A percentile compares a stretch with the other conserved stretches of the same genome.
These are phyloP conservation scores for Chrysolina oricalcia DNA, from an alignment of 2,888 invertebrate species.

Conservation along the genomic window DNA sequence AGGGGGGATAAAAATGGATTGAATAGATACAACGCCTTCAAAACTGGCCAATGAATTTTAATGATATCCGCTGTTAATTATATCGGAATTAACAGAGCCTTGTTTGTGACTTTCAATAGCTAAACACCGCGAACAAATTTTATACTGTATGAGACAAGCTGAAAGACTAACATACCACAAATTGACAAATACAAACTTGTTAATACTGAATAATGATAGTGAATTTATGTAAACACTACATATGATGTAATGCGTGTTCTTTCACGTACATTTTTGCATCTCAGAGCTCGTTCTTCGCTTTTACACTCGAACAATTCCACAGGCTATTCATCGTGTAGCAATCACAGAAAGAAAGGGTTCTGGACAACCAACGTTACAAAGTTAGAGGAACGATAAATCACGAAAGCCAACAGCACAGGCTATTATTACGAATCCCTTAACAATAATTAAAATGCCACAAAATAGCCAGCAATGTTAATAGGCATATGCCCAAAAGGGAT, in stretches of 20 bases:
- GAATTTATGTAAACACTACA: slow-evolving; percentile 45
- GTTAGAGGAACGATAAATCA: slow-evolving; percentile 59
- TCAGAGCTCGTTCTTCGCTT: slow-evolving; percentile 35
- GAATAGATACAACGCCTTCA: too few species aligned
- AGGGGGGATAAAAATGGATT: too few species aligned
- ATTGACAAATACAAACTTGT: slow-evolving; percentile 11
- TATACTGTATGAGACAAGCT: not conserved
- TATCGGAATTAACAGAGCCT: too few species aligned
- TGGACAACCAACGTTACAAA: slow-evolving; percentile 58
- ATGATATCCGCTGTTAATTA: too few species aligned
- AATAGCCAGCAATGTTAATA: slow-evolving; percentile 58
- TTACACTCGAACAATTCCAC: slow-evolving; percentile 38
- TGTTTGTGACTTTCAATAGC: too few species aligned
- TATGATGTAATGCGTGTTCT: slow-evolving; percentile 46
- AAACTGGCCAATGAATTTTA: too few species aligned
- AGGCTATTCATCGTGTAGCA: slow-evolving; percentile 32
- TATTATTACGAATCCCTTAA: slow-evolving; percentile 60
- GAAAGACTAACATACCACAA: not conserved
- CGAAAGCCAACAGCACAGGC: slow-evolving; percentile 57
- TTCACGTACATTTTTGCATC: slow-evolving; percentile 43
- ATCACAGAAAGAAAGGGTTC: slow-evolving; percentile 28
- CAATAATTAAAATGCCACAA: slow-evolving; percentile 64
- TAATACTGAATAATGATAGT: slow-evolving; percentile 41
- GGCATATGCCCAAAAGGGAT: slow-evolving; percentile 50
- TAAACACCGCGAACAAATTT: not conserved